Percentiles rank a stretch among this genome's conserved stretches.
phyloP scores from a whole-genome alignment of 2,888 invertebrate species.

The Pyralis farinalis region DNA sequence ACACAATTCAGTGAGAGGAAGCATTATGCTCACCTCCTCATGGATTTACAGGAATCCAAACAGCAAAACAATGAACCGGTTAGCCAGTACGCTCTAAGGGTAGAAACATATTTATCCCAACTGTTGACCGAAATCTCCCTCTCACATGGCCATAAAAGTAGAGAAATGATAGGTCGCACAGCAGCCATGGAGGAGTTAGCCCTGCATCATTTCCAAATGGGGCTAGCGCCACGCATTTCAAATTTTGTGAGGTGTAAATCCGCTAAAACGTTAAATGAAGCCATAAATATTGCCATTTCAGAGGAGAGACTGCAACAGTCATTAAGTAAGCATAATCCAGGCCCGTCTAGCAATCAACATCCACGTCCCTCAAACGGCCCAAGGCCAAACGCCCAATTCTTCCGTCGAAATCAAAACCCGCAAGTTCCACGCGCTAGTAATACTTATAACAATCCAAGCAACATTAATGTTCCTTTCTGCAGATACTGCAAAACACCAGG shows the following conservation, averaged over 20 bases:
- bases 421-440: too few relatives aligned
- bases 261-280: slow-evolving; percentile 10
- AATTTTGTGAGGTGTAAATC: slow-evolving; percentile 7
- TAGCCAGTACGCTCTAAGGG: slow-evolving; percentile 20
- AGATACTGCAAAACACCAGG: slow-evolving; percentile 14
- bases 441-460: too few relatives aligned
- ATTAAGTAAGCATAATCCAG: slow-evolving; percentile 1
- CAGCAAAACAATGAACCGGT: slow-evolving; percentile 21
- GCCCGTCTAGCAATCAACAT: too few relatives aligned
- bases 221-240: slow-evolving; percentile 2
- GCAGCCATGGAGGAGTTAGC: slow-evolving; percentile 27
- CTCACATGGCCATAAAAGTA: slow-evolving; percentile 9
- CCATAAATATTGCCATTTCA: slow-evolving; percentile 12
- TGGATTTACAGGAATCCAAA: slow-evolving; percentile 23
- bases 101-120: slow-evolving; percentile 25
- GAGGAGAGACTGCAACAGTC: slow-evolving; percentile 7
- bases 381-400: too few relatives aligned
- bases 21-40: slow-evolving; percentile 24
- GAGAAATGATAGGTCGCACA: slow-evolving; percentile 21
- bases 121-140: slow-evolving; percentile 25
- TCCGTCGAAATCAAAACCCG: too few relatives aligned
- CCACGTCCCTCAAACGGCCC: too few relatives aligned
- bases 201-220: slow-evolving; percentile 16
- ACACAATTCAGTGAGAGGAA: slow-evolving; percentile 26
- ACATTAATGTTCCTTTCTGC: not conserved